Conservation (phyloP, 2,888 invertebrate genomes). For the Masnerella sp. region DNA sequence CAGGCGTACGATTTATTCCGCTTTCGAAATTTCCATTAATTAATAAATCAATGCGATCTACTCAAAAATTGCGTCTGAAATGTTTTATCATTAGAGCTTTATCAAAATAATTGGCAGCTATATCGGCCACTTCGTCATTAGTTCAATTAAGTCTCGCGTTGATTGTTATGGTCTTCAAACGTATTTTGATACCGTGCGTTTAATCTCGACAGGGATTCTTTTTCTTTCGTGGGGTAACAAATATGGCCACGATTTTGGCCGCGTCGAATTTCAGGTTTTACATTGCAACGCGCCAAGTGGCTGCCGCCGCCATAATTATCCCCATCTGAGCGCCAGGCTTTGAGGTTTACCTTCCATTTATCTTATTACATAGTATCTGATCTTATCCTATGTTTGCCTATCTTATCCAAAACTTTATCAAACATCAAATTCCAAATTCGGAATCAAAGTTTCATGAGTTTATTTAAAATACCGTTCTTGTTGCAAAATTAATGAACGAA, state of each 20-base stretch:
- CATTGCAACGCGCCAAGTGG: constrained; percentile 16
- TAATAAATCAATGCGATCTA: too few species aligned
- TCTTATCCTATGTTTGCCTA: background rate
- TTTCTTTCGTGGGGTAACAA: constrained; percentile 4
- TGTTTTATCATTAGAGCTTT: constrained; percentile 11
- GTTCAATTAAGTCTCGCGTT: constrained; percentile 15
- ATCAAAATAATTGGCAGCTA: constrained; percentile 21
- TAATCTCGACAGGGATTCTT: background rate
- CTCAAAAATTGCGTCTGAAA: too few species aligned
- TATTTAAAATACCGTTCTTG: too few species aligned
- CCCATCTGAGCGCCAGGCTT: constrained; percentile 1
- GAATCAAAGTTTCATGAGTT: too few species aligned
- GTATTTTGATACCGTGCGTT: background rate
- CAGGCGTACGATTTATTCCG: too few species aligned
- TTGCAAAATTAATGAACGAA: too few species aligned
- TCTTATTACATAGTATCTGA: constrained; percentile 18
- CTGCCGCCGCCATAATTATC: constrained; percentile 16
- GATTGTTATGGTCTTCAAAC: background rate
- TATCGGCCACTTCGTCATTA: constrained; percentile 15
- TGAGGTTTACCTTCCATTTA: constrained; percentile 26
- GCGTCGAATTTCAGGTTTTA: constrained; percentile 23
- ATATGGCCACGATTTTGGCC: constrained; percentile 1
- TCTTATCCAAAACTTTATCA: constrained; percentile 2
- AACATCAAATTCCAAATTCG: too few species aligned
- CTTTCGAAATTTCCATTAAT: too few species aligned